Conservation (phyloP, 2,113 vertebrate species). For the Gambusia affinis region DNA sequence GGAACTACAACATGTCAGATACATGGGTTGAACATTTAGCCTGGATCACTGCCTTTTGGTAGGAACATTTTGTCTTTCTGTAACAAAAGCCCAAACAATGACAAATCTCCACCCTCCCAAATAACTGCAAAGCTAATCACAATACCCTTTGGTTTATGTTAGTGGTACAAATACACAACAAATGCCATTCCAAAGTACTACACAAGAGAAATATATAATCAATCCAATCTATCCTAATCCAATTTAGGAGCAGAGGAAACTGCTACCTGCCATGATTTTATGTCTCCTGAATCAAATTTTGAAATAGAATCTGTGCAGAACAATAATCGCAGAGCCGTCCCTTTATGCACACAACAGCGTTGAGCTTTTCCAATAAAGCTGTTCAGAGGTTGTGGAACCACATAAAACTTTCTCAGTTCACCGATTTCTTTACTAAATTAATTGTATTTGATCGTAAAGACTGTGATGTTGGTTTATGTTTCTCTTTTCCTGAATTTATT, state of each 20-base stretch:
- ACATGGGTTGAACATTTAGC: too few relatives aligned
- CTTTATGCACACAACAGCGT: background rate
- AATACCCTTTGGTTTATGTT: too few relatives aligned
- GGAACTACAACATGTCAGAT: too few relatives aligned
- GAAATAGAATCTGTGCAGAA: background rate
- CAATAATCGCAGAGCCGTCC: background rate
- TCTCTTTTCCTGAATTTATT: background rate
- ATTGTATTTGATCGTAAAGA: background rate
- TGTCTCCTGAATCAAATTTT: background rate
- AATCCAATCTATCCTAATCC: too few relatives aligned
- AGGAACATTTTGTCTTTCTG: too few relatives aligned
- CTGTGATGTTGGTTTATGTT: background rate
- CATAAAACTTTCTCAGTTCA: background rate
- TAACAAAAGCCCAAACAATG: too few relatives aligned
- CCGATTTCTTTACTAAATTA: background rate
- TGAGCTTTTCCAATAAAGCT: background rate
- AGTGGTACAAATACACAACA: too few relatives aligned
- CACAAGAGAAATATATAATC: too few relatives aligned
- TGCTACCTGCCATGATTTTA: background rate
- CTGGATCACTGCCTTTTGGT: too few relatives aligned
- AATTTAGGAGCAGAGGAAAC: background rate
- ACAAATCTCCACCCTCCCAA: too few relatives aligned
- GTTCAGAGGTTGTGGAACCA: background rate
- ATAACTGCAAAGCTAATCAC: too few relatives aligned
- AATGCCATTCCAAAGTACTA: too few relatives aligned